Conservation (phyloP, 2,888 invertebrate species). For the Apamea monoglypha region DNA sequence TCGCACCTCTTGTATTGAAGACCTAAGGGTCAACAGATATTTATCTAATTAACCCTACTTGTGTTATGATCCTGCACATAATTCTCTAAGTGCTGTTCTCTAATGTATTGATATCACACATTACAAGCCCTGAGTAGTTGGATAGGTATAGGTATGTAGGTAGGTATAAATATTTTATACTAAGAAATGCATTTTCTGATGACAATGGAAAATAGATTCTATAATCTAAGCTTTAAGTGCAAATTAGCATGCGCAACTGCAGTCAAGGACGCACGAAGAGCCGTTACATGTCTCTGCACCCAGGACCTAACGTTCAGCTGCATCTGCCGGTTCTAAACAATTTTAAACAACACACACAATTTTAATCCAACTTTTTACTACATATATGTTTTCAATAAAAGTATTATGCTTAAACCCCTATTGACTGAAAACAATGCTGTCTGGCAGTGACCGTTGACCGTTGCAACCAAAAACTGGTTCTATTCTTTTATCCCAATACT, state of each 20-base stretch:
- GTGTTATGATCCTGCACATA: conserved; percentile 2
- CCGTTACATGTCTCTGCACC: not conserved
- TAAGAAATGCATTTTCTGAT: not conserved
- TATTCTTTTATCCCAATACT: not conserved
- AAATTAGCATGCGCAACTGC: not conserved
- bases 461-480: not conserved
- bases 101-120: not conserved
- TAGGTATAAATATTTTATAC: not conserved
- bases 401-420: not conserved
- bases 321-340: not conserved
- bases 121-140: not conserved
- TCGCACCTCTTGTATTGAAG: not conserved
- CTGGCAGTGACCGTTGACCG: not conserved
- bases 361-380: not conserved
- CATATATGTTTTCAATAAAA: not conserved
- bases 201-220: not conserved
- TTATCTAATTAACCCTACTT: conserved; percentile 22
- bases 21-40: not conserved
- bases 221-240: not conserved
- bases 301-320: not conserved
- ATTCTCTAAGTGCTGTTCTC: not conserved
- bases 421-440: conserved; percentile 17
- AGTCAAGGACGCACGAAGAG: no score
- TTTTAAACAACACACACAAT: not conserved
- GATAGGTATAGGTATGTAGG: not conserved